phyloP scores from a whole-genome alignment of 2,113 vertebrate genomes.

The Heterotilapia buettikoferi region DNA sequence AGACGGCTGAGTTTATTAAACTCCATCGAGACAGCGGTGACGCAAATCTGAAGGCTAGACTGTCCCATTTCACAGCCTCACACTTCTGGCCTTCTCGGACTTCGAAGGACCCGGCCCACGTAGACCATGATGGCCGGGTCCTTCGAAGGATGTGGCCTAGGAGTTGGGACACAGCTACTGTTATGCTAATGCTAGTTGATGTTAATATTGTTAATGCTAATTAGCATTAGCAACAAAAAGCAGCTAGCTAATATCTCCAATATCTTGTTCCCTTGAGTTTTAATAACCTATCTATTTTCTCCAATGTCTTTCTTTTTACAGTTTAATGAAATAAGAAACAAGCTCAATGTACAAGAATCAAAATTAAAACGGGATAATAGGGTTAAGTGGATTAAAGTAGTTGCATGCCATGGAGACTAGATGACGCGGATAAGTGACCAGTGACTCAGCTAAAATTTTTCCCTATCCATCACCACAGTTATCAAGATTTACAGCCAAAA shows the following conservation, averaged over 20 bases:
- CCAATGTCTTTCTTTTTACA: neutral
- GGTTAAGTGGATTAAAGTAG: neutral
- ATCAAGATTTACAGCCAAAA: neutral
- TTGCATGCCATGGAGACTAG: neutral
- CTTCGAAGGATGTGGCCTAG: neutral
- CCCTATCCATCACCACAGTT: neutral
- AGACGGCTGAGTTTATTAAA: neutral
- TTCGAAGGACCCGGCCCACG: neutral
- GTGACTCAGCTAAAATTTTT: neutral
- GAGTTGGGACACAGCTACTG: neutral
- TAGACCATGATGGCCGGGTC: neutral
- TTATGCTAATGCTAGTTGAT: neutral
- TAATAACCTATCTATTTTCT: neutral
- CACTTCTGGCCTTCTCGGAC: neutral
- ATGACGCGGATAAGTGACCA: neutral
- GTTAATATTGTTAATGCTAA: neutral
- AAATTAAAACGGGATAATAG: neutral
- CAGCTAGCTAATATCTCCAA: neutral
- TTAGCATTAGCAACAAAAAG: neutral
- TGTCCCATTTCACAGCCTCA: neutral
- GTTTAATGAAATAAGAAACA: neutral
- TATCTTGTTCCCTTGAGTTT: neutral
- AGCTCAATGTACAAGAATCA: neutral
- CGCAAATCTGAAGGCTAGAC: neutral
- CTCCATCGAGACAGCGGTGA: neutral